Evolutionary conservation across 2,113 vertebrate genomes (phyloP), one percentile per base, ranked within the genome.

Genomic region (Nesospiza acunhae): DNA sequence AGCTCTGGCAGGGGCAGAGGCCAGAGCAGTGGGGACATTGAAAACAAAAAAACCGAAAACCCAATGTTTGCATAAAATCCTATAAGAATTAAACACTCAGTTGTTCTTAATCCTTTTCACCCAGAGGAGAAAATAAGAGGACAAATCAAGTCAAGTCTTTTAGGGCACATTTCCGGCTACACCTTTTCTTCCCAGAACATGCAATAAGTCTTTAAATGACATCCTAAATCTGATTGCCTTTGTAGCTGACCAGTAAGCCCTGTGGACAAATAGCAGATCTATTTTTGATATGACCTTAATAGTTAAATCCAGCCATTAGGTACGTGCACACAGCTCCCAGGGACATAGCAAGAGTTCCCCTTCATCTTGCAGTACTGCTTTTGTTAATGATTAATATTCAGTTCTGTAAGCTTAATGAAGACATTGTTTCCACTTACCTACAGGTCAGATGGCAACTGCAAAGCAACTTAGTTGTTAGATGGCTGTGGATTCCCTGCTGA

Each of bases 361-460:
- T 28, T 18, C 75, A 27, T 78, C 83, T 60, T 20, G 31, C 52
- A 93, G 39, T 0, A 20, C 60, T 94, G 56, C 23, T 94, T 95
- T 88, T 68, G 49, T 82, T 96, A 60, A 89, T 86, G 85, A 94
- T 92, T 91, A 75, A 84, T 93, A 64, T 68, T 82, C 22, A 46
- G 64, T 22, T 88, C 70, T 81, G 17, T 31, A 81, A 72, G 55
- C 85, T 90, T 95, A 96, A 96, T 95, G 88, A 96, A 95, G 72
- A 90, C 56, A 42, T 75, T 75, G 85, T 90, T 96, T 81, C 92
- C 80, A 89, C 79, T 96, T 88, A 93, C 52, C 83, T 77, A 64
- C 76, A 94, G 96, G 96, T 94, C 93, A 93, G 90, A 89, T 60
- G 85, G 93, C 80, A 86, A 88, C 19, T 78, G 79, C 90, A 81